Base-by-base conservation (phyloP, 2,888 invertebrate genomes). In the Drosophila macrospina region DNA sequence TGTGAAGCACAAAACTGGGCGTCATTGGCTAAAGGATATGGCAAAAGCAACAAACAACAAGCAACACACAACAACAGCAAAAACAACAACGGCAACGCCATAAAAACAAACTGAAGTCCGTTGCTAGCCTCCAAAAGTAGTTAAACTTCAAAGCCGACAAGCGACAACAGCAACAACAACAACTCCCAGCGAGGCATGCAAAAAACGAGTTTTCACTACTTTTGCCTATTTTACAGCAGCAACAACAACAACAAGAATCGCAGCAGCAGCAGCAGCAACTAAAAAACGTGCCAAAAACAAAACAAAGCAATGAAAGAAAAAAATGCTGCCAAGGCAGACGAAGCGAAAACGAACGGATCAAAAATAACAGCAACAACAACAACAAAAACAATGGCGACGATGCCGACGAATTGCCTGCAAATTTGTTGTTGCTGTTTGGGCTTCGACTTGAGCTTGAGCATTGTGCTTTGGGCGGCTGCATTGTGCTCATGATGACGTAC, bases 131-230 rank as follows among this genome's bases (percentile, higher is more conserved):
- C 82, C 67, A 80, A 86, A 86, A 86, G 77, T 70, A 80, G 84
- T 84, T 80, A 79, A 84, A 84, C 84, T 84, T 84, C 86, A 84
- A 84, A 79, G 71, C 74, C 48, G 20, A 60, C 36, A 66, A 69
- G 45, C 65, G 30, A 48, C 56, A 63, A 37, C 20, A 66, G 52
- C 70, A 65, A 44, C 55, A 48, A 44, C 42, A 63, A 32, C 54
- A 47, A 69, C 56, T 52, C 28, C 16, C 56, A 63, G 39, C 41
- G 50, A 48, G 56, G 63, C 60, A 70, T 61, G 60, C 65, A 44
- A 70, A 78, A 78, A 86, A 86, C 84, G 44, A 84, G 84, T 84
- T 84, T 86, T 84, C 84, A 84, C 84, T 86, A 81, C 83, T 84
- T 86, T 86, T 86, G 84, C 86, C 84, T 83, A 84, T 80, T 84